Base-by-base conservation (phyloP, 2,113 vertebrate species). In the Oreocharis arfaki region DNA sequence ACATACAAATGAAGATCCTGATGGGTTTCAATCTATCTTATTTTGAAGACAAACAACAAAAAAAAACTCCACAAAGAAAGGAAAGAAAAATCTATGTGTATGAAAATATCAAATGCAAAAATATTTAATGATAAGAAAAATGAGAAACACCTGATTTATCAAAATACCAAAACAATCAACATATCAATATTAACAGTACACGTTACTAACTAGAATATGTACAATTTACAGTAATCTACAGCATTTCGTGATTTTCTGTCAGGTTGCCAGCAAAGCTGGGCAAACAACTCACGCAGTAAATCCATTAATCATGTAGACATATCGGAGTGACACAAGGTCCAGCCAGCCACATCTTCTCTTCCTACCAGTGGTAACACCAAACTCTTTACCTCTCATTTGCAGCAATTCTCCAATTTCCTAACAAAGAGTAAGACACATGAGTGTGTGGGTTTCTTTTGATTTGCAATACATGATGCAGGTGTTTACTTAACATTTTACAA, bases 231-330 rank as follows among this genome's bases (percentile, higher is more conserved):
- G 30, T 73, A 53, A 89, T 68, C 32, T 80, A 67, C 20, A 86
- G 11, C 52, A 78, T 61, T 69, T 81, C 44, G 80, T 15, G 6
- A 33, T 69, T 95, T 84, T 52, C 71, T 24, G 13, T 61, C 64
- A 87, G 49, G 39, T 9, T 93, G 52, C 42, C 55, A 87, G 24
- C 42, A 93, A 84, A 91, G 60, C 16, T 76, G 74, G 53, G 39
- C 42, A 90, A 90, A 86, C 57, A 91, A 99, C 99, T 98, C 96
- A 99, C 99, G 99, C 99, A 33, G 99, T 99, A 97, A 99, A 99
- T 87, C 99, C 99, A 84, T 99, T 99, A 87, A 99, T 99, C 99
- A 99, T 99, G 94, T 99, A 99, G 76, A 99, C 99, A 17, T 99
- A 99, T 98, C 98, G 99, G 92, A 99, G 98, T 92, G 98, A 98